Evolutionary conservation across 2,797 vertebrate genomes (phyloP), one percentile per base, ranked within the genome.

Genomic region (Ibycter americanus): DNA sequence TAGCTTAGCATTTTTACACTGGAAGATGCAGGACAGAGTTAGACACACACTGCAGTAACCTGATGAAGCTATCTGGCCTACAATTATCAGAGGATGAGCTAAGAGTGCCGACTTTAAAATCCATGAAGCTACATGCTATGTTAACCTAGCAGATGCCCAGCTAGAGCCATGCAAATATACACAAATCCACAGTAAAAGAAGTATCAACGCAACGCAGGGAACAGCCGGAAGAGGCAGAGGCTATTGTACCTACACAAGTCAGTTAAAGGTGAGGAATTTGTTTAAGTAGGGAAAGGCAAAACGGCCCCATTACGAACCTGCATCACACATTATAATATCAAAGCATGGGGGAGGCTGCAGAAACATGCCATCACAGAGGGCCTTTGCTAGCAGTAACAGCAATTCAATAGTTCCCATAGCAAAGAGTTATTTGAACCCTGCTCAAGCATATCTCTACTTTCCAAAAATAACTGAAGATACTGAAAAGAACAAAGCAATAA

Each of bases 311-410:
- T 62, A 16, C 21, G 44, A 79, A 36, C n/a, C 49, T 27, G 49
- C 32, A 82, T 34, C 52, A 62, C 38, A 29, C 31, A 4, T 40
- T 40, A 40, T 0, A 1, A 38, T 18, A 54, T 0, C 0, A 9
- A 70, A 58, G 42, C 55, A 44, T 0, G 1, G 42, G n/a, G 42
- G 54, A 19, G 26, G 52, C 38, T 89, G 23, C 66, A 67, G 34
- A 26, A 59, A 44, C 19, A 7, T 1, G 3, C 29, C 20, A 18
- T 20, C 31, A 38, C 23, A 58, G 40, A 70, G 40, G 40, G 6
- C 15, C 31, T 6, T 2, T 63, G 20, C 27, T 31, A 31, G 15
- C 1, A 1, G 13, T 40, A 62, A 26, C 11, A 88, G 34, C 26
- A 70, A 21, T 22, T 65, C 46, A 40, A 0, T 2, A 49, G 26